Evolutionary conservation across 2,888 invertebrate genomes (phyloP), one percentile per base, ranked within the genome.

Genomic region (Hemaris fuciformis): DNA sequence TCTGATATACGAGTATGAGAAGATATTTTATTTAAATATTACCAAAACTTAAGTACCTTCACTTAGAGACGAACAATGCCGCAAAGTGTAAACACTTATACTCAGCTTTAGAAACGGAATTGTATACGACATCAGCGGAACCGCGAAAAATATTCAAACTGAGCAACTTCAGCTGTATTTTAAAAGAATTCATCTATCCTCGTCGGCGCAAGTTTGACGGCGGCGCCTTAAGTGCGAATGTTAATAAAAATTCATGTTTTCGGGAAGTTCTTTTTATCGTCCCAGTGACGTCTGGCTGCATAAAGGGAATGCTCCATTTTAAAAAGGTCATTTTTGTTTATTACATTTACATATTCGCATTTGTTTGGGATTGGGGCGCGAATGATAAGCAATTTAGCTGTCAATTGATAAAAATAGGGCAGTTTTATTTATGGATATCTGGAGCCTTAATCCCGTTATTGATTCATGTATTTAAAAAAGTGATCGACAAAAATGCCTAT

Each of bases 181-280:
- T 75, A 67, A 70, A 66, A 70, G 73, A 72, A 71, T 73, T 59
- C 76, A 75, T 75, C 71, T 73, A 68, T 74, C 74, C 68, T 66
- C 70, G 74, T 77, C 53, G 4, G 27, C 73, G 22, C 57, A 42
- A 27, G 3, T 42, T 41, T 42, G 31, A 45, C 53, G 43, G 23
- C 23, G 15, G 41, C 10, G 27, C 60, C 38, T 41, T 25, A 42
- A 59, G 62, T 63, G 68, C 66, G 67, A 70, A 67, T 69, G 68
- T 72, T 76, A 70, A 73, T 74, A 76, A 76, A 76, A 77, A 73
- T 69, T 68, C 74, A 69, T 74, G 71, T 70, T 64, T 63, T 71
- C 65, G 57, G 62, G 45, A 59, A 61, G 63, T 48, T 57, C 34
- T 45, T 57, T 57, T 57, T 57, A 61, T 57, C 56, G 48, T 62